Base-by-base conservation (phyloP, 1,140 invertebrate species). In the Druon quercuslanigerum region DNA sequence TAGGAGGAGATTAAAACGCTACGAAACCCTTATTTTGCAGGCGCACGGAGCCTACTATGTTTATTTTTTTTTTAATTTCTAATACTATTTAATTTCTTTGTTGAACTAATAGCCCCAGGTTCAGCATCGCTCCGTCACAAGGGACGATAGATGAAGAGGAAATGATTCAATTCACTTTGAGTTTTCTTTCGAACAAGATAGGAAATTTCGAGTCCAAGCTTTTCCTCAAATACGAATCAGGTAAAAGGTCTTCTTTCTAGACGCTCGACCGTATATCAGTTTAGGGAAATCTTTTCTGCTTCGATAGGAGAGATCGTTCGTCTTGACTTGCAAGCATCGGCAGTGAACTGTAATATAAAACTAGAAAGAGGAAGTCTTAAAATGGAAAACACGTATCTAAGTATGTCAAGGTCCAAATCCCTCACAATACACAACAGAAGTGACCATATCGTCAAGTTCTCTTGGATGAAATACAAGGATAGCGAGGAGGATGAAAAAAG, bases 401-500 rank as follows among this genome's bases (percentile, higher is more conserved):
- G 89, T 11, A 70, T 93, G 56, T 88, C 87, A 17, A 84, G 83
- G 17, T 84, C 86, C 20, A 80, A 83, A 33, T 79, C 52, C 19
- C 17, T 92, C 3, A 87, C 81, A n/a, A 87, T 93, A 19, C 75
- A 85, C 13, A 93, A 93, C 79, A 84, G 88, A 33, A 92, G 90
- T 79, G 82, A 90, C 33, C 85, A 90, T 52, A 51, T 87, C 5
- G 82, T 91, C 7, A 81, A 86, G 7, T 92, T 89, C 71, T 76
- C 85, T n/a, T 92, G 92, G 92, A 89, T 90, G 83, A 77, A 77
- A 25, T 83, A 85, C 40, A 73, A 86, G 71, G 78, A 78, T 46
- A 50, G 11, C 0, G 77, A 86, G 16, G 73, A 79, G 8, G 88
- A 91, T 54, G 11, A 77, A 13, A 71, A 80, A 50, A 66, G 80